Evolutionary conservation across 2,113 vertebrate species (phyloP), one percentile per base, ranked within the genome.

Genomic region (Amia ocellicauda): DNA sequence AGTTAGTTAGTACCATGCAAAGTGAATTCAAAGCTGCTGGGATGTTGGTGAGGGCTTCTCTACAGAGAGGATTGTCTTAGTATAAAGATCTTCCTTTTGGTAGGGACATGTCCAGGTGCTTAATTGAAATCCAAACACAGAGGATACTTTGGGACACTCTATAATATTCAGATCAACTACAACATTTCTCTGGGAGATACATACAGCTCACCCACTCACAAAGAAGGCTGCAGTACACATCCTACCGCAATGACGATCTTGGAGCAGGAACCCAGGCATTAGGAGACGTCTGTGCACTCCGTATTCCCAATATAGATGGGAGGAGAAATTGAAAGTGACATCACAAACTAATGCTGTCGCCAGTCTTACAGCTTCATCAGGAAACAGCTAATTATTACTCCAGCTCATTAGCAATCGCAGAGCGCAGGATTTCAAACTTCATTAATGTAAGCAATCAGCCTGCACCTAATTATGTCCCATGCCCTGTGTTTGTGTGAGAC

Each of bases 371-470:
- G 67, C 76, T 79, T 81, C 72, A 83, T 83, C 78, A 78, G 65
- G 62, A n/a, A 50, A 63, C 54, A 67, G 58, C 78, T 81, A 79
- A 85, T 85, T 77, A 79, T 29, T 51, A 14, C n/a, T 42, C 41
- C 78, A 69, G 78, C 67, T 85, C 84, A 83, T 83, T 81, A 83
- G 70, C 27, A 64, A 77, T 61, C 71, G 64, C 75, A 43, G 45
- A 73, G 65, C 71, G 69, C 57, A 8, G 55, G 62, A 68, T 71
- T 58, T 72, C 73, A 82, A 84, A 77, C 71, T 23, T 85, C 77
- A 82, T 83, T 84, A 84, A 85, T 75, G 76, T 72, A 72, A 72
- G 58, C 70, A 58, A 66, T 70, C 72, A 66, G 74, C 72, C 75
- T 63, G 58, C 36, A 54, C 69, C 70, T 66, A 77, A 75, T 77